Percentiles rank a stretch among this genome's conserved stretches.
Evolutionary conservation across 2,797 vertebrate species (phyloP).

Genomic region (Holocentrus rufus): DNA sequence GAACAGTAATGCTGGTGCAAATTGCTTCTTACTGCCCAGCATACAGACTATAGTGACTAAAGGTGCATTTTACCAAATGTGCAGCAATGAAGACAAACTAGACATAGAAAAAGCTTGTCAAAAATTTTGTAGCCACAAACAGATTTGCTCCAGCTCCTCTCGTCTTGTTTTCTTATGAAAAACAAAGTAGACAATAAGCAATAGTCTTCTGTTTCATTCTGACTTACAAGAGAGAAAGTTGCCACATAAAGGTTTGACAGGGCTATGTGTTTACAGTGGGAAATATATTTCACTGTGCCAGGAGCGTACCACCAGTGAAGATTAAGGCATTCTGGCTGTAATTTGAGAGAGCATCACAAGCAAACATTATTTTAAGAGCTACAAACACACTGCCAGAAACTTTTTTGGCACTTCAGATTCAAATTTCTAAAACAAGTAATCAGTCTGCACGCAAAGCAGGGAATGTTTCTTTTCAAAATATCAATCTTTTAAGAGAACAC

Average conservation of each 20-base stretch:
- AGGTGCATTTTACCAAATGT: background rate
- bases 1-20: constrained; percentile 2
- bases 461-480: constrained; percentile 28
- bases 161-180: too few relatives aligned
- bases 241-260: background rate
- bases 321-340: constrained; percentile 14
- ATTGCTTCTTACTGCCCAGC: constrained; percentile 5
- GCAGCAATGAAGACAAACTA: background rate
- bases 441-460: constrained; percentile 37
- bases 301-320: constrained; percentile 18
- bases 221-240: background rate
- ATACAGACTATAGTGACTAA: background rate
- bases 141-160: too few relatives aligned
- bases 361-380: constrained; percentile 19
- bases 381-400: constrained; percentile 44
- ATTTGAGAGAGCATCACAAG: constrained; percentile 21
- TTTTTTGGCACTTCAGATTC: constrained; percentile 46
- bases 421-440: constrained; percentile 44
- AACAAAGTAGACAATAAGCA: background rate
- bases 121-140: too few relatives aligned
- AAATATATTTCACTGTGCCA: background rate
- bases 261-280: too few relatives aligned
- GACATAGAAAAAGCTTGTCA: background rate
- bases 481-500: constrained; percentile 63
- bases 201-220: background rate